Percentiles rank a stretch among this genome's conserved stretches.
Conservation (phyloP, 2,888 invertebrate species). For the Dexiosoma caninum region DNA sequence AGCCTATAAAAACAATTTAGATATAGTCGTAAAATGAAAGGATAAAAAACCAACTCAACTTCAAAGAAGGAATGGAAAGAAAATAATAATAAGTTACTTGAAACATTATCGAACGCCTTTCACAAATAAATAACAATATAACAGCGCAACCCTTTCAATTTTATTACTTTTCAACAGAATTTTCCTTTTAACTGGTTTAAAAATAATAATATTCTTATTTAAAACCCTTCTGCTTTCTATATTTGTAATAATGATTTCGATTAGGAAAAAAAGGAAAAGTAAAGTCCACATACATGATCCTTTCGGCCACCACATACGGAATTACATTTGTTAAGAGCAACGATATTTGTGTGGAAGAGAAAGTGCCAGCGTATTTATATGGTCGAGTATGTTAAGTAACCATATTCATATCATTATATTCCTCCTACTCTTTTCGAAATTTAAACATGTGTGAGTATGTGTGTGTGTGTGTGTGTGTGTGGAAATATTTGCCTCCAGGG, state of each 20-base stretch:
- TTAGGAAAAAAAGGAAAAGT: neutral
- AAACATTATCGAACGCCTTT: constrained; percentile 44
- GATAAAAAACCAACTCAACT: constrained; percentile 59
- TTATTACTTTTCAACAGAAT: constrained; percentile 45
- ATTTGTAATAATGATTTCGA: constrained; percentile 49
- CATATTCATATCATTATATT: constrained; percentile 64
- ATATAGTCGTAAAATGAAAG: constrained; percentile 69
- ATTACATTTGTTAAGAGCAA: neutral
- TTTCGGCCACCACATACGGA: neutral
- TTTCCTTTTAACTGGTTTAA: constrained; percentile 58
- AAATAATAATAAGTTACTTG: constrained; percentile 18
- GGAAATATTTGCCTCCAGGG: constrained; percentile 74
- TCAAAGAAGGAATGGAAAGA: constrained; percentile 28
- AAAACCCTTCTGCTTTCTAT: constrained; percentile 63
- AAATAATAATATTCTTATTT: constrained; percentile 61
- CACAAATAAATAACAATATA: constrained; percentile 26
- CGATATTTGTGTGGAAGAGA: neutral
- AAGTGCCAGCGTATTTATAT: constrained; percentile 21
- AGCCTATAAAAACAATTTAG: constrained; percentile 75
- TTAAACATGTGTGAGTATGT: neutral
- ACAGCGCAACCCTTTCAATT: constrained; percentile 49
- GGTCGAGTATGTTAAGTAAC: constrained; percentile 56
- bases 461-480: neutral
- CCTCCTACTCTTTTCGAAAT: neutral
- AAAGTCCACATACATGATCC: constrained; percentile 17